These are phyloP conservation scores for Drosophila mayaguana DNA, from an alignment of 2,888 invertebrate species.

Conservation along the genomic window DNA sequence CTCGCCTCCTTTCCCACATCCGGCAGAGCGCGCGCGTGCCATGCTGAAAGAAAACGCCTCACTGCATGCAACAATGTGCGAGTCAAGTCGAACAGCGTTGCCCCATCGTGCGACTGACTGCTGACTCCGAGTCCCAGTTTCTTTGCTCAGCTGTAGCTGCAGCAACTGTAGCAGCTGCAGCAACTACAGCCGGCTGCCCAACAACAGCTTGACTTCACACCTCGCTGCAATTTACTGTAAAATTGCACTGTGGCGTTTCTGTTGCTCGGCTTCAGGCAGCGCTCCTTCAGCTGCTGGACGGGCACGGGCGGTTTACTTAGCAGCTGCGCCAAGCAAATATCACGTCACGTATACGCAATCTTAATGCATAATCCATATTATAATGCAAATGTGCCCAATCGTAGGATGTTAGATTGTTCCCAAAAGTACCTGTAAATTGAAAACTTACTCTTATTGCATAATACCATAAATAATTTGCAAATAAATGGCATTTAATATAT, in stretches of 20 bases:
- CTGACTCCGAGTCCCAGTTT: conserved; percentile 22
- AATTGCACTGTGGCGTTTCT: conserved; percentile 65
- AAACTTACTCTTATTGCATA: neutral
- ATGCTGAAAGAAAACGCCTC: conserved; percentile 67
- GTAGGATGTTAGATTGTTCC: neutral
- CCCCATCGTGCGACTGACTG: conserved; percentile 33
- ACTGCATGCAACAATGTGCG: conserved; percentile 74
- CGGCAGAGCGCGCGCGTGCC: conserved; percentile 37
- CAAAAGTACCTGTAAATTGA: neutral
- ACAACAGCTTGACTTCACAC: conserved; percentile 72
- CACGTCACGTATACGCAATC: conserved; percentile 21
- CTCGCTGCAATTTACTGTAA: conserved; percentile 75
- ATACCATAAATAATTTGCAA: neutral
- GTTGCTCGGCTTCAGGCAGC: neutral
- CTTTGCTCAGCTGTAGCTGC: conserved; percentile 4
- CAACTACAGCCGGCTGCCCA: conserved; percentile 16
- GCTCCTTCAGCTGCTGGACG: conserved; percentile 40
- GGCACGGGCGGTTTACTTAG: conserved; percentile 22
- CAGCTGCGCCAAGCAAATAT: conserved; percentile 34
- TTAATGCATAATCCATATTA: conserved; percentile 30
- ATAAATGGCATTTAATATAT: neutral
- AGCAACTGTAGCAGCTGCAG: neutral
- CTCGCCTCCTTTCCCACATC: conserved; percentile 8
- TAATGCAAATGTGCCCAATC: conserved; percentile 24
- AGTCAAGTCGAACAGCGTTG: conserved; percentile 59